Base-by-base conservation (phyloP, 2,113 vertebrate genomes). In the Probosciger aterrimus region DNA sequence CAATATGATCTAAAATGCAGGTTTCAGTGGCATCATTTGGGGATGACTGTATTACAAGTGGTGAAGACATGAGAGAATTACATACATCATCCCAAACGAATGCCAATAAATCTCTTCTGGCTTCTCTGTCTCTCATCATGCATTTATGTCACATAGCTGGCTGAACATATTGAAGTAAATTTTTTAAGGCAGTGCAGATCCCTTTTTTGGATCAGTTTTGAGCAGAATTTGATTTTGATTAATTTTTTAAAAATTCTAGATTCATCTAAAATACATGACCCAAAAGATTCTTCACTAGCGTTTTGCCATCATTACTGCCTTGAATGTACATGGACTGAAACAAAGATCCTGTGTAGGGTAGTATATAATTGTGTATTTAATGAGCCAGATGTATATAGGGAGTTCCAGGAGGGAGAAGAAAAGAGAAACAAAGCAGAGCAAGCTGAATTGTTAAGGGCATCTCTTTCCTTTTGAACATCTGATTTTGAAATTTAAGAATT, bases 21-120 rank as follows among this genome's bases (percentile, higher is more conserved):
- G 24, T 80, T 93, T 95, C 85, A 86, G 55, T 85, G 74, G 87
- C 57, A 88, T 74, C 46, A 76, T 70, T 94, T 83, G 88, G 76
- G 35, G 67, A 93, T 68, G 84, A 81, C 71, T 84, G 33, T 49
- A 60, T 77, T 93, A 30, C 43, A 90, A 81, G 35, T 70, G 19
- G 35, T 92, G 84, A 97, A 95, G 84, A 95, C 55, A 62, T 35
- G 76, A 97, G 53, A 60, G 76, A 90, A 75, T 65, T 68, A 55
- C 47, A 65, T 41, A 50, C 60, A 71, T 79, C 62, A 80, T 86
- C 31, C 50, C 62, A 93, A 86, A 92, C 43, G 64, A 92, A 20
- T 77, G 67, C 25, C 43, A 84, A 59, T 83, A 90, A 82, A 94
- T 86, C 28, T 81, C 80, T 90, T 52, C 64, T n/a, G 37, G 18